phyloP scores from a whole-genome alignment of 2,113 vertebrate species.

The Tympanuchus pallidicinctus region DNA sequence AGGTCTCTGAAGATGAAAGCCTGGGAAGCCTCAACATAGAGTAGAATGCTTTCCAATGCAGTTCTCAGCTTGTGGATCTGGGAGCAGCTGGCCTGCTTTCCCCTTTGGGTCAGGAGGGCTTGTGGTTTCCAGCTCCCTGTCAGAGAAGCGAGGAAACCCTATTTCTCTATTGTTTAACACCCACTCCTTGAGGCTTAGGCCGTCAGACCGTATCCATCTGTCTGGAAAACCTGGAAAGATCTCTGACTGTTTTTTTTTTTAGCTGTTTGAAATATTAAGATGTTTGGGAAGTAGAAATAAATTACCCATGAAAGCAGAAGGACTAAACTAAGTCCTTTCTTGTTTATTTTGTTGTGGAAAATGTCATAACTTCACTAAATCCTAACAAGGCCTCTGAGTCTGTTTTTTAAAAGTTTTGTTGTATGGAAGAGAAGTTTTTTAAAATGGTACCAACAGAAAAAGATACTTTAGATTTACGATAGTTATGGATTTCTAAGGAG shows the following conservation, averaged over 20 bases:
- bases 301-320: not conserved
- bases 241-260: not conserved
- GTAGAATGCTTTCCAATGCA: not conserved
- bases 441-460: not conserved
- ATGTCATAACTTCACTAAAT: not conserved
- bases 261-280: not conserved
- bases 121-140: not conserved
- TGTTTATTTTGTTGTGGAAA: not conserved
- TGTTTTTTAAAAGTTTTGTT: not conserved
- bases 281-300: not conserved
- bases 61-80: not conserved
- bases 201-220: not conserved
- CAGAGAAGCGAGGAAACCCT: not conserved
- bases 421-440: not conserved
- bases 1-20: conserved; percentile 52
- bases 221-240: not conserved
- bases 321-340: not conserved
- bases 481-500: not conserved
- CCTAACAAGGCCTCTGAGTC: not conserved
- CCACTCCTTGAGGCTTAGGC: not conserved
- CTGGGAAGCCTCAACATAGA: conserved; percentile 24
- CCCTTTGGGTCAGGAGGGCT: not conserved
- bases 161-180: not conserved
- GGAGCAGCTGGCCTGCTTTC: not conserved
- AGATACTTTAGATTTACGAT: not conserved